phyloP scores from a whole-genome alignment of 2,797 vertebrate genomes.

The Hydrocynus forskahlii region DNA sequence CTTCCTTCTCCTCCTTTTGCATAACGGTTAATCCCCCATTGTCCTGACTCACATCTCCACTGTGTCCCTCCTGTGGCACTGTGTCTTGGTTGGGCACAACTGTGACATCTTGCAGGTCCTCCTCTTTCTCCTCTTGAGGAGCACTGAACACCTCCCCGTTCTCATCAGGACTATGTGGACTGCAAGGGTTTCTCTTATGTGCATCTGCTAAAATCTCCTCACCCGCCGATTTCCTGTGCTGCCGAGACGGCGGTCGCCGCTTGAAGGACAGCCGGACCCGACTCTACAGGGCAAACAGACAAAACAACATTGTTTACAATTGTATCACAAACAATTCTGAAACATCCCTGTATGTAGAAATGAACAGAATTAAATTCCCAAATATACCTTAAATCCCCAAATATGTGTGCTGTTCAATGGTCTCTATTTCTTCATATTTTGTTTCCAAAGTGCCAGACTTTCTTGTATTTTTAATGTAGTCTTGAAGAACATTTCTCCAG shows the following conservation, averaged over 20 bases:
- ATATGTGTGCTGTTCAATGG: too few species aligned
- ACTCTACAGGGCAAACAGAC: conserved; percentile 63
- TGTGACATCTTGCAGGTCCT: conserved; percentile 20
- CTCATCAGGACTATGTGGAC: conserved; percentile 59
- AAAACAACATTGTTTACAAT: not conserved
- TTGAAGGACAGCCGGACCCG: conserved; percentile 79
- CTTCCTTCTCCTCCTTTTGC: conserved; percentile 24
- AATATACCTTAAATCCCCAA: too few species aligned
- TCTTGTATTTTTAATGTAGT: too few species aligned
- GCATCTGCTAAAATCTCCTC: conserved; percentile 63
- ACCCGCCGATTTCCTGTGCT: conserved; percentile 75
- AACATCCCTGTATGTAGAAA: not conserved
- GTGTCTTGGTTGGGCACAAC: conserved; percentile 42
- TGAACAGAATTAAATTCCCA: too few species aligned
- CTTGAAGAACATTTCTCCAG: too few species aligned
- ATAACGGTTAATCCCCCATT: conserved; percentile 36
- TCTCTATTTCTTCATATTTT: too few species aligned
- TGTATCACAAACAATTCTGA: not conserved
- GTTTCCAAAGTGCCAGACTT: too few species aligned
- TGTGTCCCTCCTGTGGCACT: conserved; percentile 55
- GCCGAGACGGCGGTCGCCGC: conserved; percentile 77
- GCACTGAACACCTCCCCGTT: conserved; percentile 61
- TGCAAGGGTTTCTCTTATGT: conserved; percentile 37
- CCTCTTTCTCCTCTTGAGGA: conserved; percentile 49
- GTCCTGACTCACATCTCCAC: conserved; percentile 46